Evolutionary conservation across 2,888 invertebrate genomes (phyloP).

Genomic region (Eupithecia subumbrata): DNA sequence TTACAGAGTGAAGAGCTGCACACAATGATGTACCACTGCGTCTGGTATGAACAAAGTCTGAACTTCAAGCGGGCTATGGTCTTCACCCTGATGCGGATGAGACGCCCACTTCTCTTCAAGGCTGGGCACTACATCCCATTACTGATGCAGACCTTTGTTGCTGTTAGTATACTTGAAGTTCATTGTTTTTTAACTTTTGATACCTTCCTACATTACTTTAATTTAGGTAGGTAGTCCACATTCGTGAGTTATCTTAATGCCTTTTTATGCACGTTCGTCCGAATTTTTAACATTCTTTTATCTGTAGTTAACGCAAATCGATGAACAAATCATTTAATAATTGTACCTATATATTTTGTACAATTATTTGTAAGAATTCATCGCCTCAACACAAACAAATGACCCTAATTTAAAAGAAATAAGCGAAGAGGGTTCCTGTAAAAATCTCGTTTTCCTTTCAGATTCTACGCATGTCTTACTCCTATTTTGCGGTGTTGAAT

Average conservation of each 20-base stretch:
- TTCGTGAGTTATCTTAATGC: no score
- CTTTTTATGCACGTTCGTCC: no score
- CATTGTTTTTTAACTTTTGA: not conserved
- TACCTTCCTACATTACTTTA: not conserved
- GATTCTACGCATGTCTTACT: conserved; percentile 75
- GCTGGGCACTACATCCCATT: conserved; percentile 45
- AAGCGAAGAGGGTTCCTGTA: no score
- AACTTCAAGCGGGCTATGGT: conserved; percentile 71
- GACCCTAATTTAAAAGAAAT: no score
- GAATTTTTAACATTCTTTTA: no score
- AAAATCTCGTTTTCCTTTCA: conserved; percentile 51
- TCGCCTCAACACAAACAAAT: not conserved
- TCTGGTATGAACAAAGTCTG: conserved; percentile 80
- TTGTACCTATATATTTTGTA: no score
- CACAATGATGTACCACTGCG: conserved; percentile 76
- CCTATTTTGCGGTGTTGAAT: conserved; percentile 73
- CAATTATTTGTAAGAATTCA: no score
- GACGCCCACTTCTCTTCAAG: conserved; percentile 58
- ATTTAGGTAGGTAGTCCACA: not conserved
- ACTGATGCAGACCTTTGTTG: conserved; percentile 74
- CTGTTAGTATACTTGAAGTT: conserved; percentile 57
- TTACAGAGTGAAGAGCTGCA: conserved; percentile 72
- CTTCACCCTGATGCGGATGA: conserved; percentile 78
- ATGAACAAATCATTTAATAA: no score
- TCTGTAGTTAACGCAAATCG: no score